Evolutionary conservation across 2,797 vertebrate genomes (phyloP).

Genomic region (Protosalanx chinensis): DNA sequence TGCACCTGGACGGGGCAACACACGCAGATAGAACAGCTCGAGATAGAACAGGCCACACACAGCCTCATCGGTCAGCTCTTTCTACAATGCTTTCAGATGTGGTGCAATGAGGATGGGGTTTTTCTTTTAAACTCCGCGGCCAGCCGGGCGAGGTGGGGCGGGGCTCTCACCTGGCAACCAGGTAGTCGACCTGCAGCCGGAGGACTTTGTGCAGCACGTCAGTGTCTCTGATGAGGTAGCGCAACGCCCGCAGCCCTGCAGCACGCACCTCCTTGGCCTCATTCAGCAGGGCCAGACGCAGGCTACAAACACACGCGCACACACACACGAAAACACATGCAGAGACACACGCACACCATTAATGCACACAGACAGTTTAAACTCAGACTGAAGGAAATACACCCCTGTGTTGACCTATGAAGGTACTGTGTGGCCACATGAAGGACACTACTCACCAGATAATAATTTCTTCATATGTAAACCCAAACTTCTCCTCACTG

Average conservation of each 20-base stretch:
- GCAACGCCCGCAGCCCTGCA: conserved; percentile 91
- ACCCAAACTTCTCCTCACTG: conserved; percentile 91
- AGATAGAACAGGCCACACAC: too few species aligned
- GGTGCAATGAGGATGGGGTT: neutral
- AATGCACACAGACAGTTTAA: neutral
- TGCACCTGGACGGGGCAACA: conserved; percentile 78
- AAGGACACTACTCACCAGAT: conserved; percentile 85
- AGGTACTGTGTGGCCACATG: neutral
- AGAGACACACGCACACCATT: neutral
- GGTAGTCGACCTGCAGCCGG: conserved; percentile 94
- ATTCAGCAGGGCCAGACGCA: conserved; percentile 93
- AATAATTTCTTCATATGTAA: conserved; percentile 96
- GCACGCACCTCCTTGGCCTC: conserved; percentile 99
- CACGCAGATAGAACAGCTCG: neutral
- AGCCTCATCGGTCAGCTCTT: neutral
- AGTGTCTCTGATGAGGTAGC: conserved; percentile 94
- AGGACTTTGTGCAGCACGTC: conserved; percentile 94
- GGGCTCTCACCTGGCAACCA: conserved; percentile 88
- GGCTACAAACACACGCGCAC: conserved; percentile 62
- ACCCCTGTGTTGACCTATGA: too few species aligned
- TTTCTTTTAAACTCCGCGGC: too few species aligned
- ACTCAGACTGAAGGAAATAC: neutral
- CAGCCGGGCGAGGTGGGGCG: neutral
- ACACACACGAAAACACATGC: neutral
- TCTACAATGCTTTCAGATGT: too few species aligned